Base-by-base conservation (phyloP, 2,797 vertebrate genomes). In the Bradypus variegatus region DNA sequence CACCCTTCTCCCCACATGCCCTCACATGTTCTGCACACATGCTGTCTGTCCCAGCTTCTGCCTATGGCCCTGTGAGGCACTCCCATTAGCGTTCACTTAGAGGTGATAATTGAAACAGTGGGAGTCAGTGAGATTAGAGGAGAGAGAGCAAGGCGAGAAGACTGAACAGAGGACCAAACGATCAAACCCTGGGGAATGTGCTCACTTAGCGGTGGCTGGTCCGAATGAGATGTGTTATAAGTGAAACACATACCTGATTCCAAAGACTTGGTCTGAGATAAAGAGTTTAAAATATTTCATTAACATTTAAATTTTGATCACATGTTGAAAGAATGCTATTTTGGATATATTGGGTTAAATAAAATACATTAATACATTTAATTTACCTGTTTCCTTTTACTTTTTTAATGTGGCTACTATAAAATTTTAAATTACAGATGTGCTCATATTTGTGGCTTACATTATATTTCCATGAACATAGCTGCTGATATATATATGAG, bases 321-420 rank as follows among this genome's bases (percentile, higher is more conserved):
- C 33, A 36, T 27, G 31, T 29, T 82, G 67, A 65, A 88, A 82
- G 38, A 50, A 60, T 67, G 73, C 16, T 79, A 79, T 65, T 91
- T 89, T 45, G 58, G 31, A 41, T 78, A 33, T 53, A 81, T 31
- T 38, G 41, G 25, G 31, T 76, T 72, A 84, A 73, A 25, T 69
- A 91, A 94, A 88, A 64, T 19, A 48, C 41, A 81, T 62, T 70
- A 53, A 48, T 88, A 77, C 31, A 81, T 85, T 93, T 85, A 80
- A 77, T 67, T 45, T 31, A 77, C 9, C 55, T 58, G 27, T 77
- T 94, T 69, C n/a, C 62, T 93, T 85, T 80, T 60, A 82, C 21
- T 69, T 2, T 36, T 93, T 84, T 82, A 84, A 36, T 70, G 25
- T 27, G 31, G 33, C 23, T 76, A 27, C 73, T 67, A 73, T 55